Conservation (phyloP, 2,888 invertebrate genomes). For the Coelopa pilipes region DNA sequence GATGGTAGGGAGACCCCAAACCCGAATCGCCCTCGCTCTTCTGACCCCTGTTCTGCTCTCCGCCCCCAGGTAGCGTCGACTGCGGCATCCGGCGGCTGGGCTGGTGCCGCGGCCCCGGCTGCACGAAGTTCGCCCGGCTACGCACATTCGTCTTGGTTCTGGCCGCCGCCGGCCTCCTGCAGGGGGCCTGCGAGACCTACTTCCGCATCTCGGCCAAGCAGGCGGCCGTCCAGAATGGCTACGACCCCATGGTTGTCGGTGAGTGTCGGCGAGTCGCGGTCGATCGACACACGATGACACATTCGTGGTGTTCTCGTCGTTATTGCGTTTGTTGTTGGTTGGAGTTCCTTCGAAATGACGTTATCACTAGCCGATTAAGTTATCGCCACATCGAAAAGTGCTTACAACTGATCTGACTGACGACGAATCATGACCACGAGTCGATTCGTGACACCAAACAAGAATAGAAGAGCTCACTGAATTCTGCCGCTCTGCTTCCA, state of each 20-base stretch:
- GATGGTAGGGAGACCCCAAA: constrained; percentile 46
- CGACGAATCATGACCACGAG: too few species aligned
- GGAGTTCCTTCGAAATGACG: too few species aligned
- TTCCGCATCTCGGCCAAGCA: constrained; percentile 69
- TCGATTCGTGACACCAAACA: too few species aligned
- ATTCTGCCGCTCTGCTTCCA: constrained; percentile 57
- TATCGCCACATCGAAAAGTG: too few species aligned
- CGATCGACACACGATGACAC: too few species aligned
- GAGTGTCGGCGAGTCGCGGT: constrained; percentile 49
- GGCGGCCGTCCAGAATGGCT: constrained; percentile 67
- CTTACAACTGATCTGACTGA: too few species aligned
- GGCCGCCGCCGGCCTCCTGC: constrained; percentile 62
- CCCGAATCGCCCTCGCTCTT: too few species aligned
- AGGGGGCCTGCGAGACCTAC: constrained; percentile 68
- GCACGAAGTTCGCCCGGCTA: constrained; percentile 68
- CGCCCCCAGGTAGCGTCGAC: constrained; percentile 65
- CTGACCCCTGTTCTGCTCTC: too few species aligned
- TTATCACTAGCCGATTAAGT: too few species aligned
- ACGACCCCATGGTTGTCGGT: constrained; percentile 67
- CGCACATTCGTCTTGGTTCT: constrained; percentile 67
- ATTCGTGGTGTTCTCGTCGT: too few species aligned
- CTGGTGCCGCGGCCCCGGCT: constrained; percentile 66
- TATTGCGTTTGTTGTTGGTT: too few species aligned
- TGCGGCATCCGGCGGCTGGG: constrained; percentile 68
- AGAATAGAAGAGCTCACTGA: not conserved